Conservation (phyloP, 2,797 vertebrate species). For the Oreonectes daqikongensis region DNA sequence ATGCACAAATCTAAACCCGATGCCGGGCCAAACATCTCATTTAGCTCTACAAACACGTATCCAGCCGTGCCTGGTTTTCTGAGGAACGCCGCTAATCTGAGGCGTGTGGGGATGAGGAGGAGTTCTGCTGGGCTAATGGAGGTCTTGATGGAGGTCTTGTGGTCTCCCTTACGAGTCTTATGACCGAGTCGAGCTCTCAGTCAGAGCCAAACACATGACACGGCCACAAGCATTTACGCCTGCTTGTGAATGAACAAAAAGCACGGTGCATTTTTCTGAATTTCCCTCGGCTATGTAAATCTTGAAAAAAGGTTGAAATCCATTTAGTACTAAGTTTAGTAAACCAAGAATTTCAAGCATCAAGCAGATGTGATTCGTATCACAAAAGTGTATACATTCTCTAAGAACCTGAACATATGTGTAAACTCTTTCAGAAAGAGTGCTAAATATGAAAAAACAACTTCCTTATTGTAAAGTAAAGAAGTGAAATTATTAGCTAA, state of each 20-base stretch:
- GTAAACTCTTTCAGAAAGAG: too few relatives aligned
- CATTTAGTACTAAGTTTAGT: background rate
- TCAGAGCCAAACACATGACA: slow-evolving; percentile 67
- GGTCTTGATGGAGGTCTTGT: slow-evolving; percentile 75
- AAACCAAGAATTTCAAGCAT: slow-evolving; percentile 4
- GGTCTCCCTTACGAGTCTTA: slow-evolving; percentile 66
- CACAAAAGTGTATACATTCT: too few relatives aligned
- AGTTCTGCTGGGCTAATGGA: slow-evolving; percentile 63
- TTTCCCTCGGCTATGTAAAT: slow-evolving; percentile 6
- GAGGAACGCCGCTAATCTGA: slow-evolving; percentile 36
- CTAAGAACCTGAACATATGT: background rate
- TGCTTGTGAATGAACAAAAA: background rate
- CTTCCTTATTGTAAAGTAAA: background rate
- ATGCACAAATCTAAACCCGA: slow-evolving; percentile 1
- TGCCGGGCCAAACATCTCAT: background rate
- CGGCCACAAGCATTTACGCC: slow-evolving; percentile 15
- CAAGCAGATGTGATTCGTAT: too few relatives aligned
- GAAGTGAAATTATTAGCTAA: background rate
- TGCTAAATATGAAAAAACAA: too few relatives aligned
- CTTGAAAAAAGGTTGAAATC: slow-evolving; percentile 9
- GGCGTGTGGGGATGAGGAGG: slow-evolving; percentile 48
- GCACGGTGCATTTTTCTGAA: background rate
- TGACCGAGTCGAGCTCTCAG: slow-evolving; percentile 60
- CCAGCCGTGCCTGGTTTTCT: slow-evolving; percentile 28
- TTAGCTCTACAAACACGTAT: slow-evolving; percentile 6